Conservation (phyloP, 2,113 vertebrate genomes). For the Microtus ochrogaster region DNA sequence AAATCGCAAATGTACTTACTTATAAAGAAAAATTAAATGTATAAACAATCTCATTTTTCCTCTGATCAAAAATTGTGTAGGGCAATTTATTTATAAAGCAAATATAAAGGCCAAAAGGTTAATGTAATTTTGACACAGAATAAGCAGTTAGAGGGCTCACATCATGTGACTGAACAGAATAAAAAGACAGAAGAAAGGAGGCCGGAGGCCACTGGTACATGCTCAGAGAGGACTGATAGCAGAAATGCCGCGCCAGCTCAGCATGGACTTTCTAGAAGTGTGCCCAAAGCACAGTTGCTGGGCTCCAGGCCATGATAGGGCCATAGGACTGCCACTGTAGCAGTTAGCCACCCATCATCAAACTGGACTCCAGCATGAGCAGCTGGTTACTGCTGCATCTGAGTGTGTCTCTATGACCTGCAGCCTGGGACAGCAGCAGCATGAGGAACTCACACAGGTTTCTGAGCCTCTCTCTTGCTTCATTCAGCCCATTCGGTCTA, state of each 20-base stretch:
- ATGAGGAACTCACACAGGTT: neutral
- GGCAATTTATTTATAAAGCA: neutral
- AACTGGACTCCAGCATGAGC: neutral
- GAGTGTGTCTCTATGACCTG: neutral
- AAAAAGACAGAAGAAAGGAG: neutral
- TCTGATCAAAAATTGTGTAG: neutral
- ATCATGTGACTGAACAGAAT: neutral
- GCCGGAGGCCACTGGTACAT: neutral
- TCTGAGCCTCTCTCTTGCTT: neutral
- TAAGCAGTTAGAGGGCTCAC: neutral
- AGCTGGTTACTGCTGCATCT: neutral
- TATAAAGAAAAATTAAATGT: neutral
- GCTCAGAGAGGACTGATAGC: neutral
- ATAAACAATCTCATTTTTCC: neutral
- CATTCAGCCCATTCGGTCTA: neutral
- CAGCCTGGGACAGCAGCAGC: neutral
- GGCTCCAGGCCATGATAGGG: neutral
- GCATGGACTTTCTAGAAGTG: neutral
- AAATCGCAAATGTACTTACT: neutral
- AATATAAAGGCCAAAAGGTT: conserved; percentile 14
- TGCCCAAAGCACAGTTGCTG: neutral
- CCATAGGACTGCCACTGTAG: neutral
- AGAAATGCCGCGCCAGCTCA: neutral
- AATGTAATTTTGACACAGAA: neutral
- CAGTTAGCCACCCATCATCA: neutral